A percentile compares a stretch with the other conserved stretches of the same genome.
phyloP scores from a whole-genome alignment of 1,140 invertebrate genomes.

The Drosophila mauritiana region DNA sequence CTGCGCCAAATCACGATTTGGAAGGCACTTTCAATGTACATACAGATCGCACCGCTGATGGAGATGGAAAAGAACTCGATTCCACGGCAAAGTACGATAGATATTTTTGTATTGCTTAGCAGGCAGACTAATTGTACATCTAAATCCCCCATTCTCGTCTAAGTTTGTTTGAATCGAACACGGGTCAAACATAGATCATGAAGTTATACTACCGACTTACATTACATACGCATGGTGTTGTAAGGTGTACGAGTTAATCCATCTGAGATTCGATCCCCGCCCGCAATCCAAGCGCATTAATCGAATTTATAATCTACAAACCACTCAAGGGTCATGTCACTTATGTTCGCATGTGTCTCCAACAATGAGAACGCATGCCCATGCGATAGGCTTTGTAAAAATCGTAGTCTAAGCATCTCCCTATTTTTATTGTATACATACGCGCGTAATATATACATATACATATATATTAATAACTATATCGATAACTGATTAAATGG shows the following conservation, averaged over 20 bases:
- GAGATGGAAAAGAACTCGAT: constrained; percentile 10
- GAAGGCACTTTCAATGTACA: constrained; percentile 42
- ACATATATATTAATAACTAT: constrained; percentile 29
- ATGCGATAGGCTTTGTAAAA: constrained; percentile 42
- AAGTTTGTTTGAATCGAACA: constrained; percentile 54
- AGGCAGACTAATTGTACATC: constrained; percentile 61
- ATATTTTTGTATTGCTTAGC: constrained; percentile 74
- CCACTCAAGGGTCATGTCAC: constrained; percentile 39
- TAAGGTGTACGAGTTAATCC: constrained; percentile 28
- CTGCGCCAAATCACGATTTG: constrained; percentile 47
- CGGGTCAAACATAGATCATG: constrained; percentile 48
- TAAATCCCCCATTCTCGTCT: constrained; percentile 39
- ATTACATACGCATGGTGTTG: too few species aligned
- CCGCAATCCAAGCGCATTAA: constrained; percentile 43
- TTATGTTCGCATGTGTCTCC: constrained; percentile 21
- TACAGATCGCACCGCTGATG: constrained; percentile 29
- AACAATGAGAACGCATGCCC: constrained; percentile 14
- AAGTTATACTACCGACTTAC: not conserved
- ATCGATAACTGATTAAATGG: constrained; percentile 55
- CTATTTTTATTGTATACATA: constrained; percentile 54
- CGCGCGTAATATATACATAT: constrained; percentile 27
- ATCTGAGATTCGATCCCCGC: constrained; percentile 30
- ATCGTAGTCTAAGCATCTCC: constrained; percentile 48
- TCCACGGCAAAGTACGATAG: constrained; percentile 43
- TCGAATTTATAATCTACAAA: constrained; percentile 48